phyloP scores from a whole-genome alignment of 2,797 vertebrate species.

The Buceros bicornis region DNA sequence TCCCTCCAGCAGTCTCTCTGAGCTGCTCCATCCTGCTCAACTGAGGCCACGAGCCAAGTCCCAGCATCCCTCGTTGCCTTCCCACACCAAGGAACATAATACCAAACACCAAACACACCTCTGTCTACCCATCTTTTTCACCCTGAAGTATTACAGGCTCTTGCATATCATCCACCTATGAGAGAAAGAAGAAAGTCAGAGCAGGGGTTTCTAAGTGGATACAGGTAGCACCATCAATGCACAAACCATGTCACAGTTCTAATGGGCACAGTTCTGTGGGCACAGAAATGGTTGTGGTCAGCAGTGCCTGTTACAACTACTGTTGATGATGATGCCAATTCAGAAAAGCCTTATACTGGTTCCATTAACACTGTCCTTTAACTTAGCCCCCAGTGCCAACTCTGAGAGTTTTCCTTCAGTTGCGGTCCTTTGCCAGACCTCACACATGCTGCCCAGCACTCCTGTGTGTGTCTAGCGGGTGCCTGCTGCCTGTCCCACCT shows the following conservation, averaged over 20 bases:
- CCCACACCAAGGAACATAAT: background rate
- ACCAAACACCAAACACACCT: background rate
- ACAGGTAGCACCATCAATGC: background rate
- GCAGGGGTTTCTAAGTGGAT: background rate
- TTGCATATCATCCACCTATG: background rate
- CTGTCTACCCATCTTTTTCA: background rate
- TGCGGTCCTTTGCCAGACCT: fast-evolving
- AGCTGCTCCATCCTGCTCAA: background rate
- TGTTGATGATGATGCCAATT: background rate
- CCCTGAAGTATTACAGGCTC: background rate
- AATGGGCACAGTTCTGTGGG: background rate
- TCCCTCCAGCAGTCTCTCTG: background rate
- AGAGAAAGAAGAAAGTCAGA: background rate
- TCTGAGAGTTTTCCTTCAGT: background rate
- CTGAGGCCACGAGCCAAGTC: fast-evolving
- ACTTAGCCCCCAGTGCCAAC: fast-evolving
- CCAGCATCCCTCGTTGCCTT: fast-evolving
- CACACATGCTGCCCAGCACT: background rate
- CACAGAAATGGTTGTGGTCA: background rate
- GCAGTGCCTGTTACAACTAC: background rate
- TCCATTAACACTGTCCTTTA: background rate
- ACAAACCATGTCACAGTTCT: background rate
- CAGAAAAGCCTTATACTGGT: background rate
- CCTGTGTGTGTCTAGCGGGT: background rate
- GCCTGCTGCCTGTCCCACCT: fast-evolving